phyloP scores from a whole-genome alignment of 2,113 vertebrate species.

The Nycticorax nycticorax region DNA sequence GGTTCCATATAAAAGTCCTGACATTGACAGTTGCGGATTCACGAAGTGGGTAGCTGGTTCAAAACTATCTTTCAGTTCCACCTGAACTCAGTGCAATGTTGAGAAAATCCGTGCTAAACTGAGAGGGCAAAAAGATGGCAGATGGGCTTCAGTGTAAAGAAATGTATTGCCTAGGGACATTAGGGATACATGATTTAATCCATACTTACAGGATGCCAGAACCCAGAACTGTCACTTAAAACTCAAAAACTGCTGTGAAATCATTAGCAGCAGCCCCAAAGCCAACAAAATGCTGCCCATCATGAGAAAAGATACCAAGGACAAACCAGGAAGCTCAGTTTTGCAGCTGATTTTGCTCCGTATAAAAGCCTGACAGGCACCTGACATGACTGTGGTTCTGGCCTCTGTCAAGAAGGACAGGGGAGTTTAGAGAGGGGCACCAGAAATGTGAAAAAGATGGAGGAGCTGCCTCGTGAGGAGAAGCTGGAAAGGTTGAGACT shows the following conservation, averaged over 20 bases:
- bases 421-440: background rate
- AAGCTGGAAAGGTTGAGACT: background rate
- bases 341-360: background rate
- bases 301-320: background rate
- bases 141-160: conserved; percentile 10
- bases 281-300: background rate
- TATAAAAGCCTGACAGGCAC: background rate
- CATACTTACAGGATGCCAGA: background rate
- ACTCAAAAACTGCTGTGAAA: background rate
- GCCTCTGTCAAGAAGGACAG: background rate
- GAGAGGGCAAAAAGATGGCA: background rate
- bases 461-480: background rate
- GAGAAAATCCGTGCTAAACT: background rate
- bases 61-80: conserved; percentile 20
- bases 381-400: background rate
- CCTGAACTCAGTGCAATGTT: background rate
- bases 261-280: background rate
- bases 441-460: background rate
- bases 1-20: conserved; percentile 20
- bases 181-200: background rate
- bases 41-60: background rate
- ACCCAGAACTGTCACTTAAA: background rate
- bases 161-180: background rate
- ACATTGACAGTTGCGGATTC: conserved; percentile 25
- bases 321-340: background rate